These are phyloP conservation scores for Thalassoma bifasciatum DNA, from an alignment of 2,113 vertebrate genomes.

Conservation along the genomic window DNA sequence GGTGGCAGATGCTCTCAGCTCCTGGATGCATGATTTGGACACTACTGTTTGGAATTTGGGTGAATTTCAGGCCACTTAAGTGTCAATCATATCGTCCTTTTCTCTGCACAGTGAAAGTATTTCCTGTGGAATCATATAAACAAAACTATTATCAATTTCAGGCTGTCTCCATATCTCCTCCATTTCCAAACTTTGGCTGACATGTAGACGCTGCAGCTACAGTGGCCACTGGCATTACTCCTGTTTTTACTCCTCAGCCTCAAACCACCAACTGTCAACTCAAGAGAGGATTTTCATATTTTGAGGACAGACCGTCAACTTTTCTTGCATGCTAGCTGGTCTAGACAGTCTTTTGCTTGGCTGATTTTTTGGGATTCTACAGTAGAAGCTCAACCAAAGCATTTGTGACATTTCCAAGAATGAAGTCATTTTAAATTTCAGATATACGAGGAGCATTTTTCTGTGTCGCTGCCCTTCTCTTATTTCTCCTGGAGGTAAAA, in stretches of 20 bases:
- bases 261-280: neutral
- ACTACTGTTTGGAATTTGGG: neutral
- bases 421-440: neutral
- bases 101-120: neutral
- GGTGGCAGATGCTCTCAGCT: too few species aligned
- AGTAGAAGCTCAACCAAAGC: neutral
- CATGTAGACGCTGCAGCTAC: neutral
- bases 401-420: neutral
- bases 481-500: neutral
- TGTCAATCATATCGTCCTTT: neutral
- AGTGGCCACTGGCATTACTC: neutral
- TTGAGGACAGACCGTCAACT: neutral
- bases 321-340: neutral
- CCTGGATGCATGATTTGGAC: too few species aligned
- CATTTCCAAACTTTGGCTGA: conserved; percentile 16
- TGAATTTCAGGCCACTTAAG: neutral
- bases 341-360: too few species aligned
- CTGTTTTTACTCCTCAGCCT: neutral
- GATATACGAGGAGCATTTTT: neutral
- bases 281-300: neutral
- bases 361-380: too few species aligned
- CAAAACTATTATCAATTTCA: neutral
- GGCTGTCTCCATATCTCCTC: neutral
- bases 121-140: neutral
- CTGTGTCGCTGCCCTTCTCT: too few species aligned